These are phyloP conservation scores for Elmis aenea DNA, from an alignment of 2,888 invertebrate species.

Conservation along the genomic window DNA sequence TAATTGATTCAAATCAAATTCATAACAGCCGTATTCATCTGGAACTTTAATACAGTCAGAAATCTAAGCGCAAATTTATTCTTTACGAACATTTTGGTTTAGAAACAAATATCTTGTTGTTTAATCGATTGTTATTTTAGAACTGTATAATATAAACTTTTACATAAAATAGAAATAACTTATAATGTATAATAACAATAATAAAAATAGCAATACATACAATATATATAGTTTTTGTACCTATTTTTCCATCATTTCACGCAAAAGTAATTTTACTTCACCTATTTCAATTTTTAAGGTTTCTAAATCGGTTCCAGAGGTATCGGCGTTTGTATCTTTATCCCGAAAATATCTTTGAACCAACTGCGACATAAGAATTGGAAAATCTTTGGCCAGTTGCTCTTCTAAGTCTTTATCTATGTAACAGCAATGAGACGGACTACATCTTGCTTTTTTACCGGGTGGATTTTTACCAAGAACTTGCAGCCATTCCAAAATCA, in stretches of 20 bases:
- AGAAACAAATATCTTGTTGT: too few species aligned
- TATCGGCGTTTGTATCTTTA: constrained; percentile 42
- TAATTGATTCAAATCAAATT: too few species aligned
- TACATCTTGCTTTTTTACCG: constrained; percentile 47
- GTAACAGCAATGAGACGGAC: constrained; percentile 37
- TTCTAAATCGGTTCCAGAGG: constrained; percentile 46
- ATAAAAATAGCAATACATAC: too few species aligned
- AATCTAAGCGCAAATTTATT: too few species aligned
- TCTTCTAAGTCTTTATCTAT: constrained; percentile 47
- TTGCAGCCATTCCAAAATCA: constrained; percentile 50
- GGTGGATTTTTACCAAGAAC: constrained; percentile 39
- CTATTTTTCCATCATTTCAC: neutral
- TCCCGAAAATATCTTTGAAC: constrained; percentile 59
- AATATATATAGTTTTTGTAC: too few species aligned
- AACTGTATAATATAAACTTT: too few species aligned
- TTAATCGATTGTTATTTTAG: too few species aligned
- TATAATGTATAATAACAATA: too few species aligned
- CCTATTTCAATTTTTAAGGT: constrained; percentile 48
- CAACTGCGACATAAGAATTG: constrained; percentile 54
- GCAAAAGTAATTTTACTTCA: constrained; percentile 39
- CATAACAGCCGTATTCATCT: too few species aligned
- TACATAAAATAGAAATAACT: too few species aligned
- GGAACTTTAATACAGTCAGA: too few species aligned
- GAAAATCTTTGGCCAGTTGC: constrained; percentile 47
- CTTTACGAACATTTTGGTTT: too few species aligned